Base-by-base conservation (phyloP, 2,888 invertebrate species). In the Ferdinandea cuprea region DNA sequence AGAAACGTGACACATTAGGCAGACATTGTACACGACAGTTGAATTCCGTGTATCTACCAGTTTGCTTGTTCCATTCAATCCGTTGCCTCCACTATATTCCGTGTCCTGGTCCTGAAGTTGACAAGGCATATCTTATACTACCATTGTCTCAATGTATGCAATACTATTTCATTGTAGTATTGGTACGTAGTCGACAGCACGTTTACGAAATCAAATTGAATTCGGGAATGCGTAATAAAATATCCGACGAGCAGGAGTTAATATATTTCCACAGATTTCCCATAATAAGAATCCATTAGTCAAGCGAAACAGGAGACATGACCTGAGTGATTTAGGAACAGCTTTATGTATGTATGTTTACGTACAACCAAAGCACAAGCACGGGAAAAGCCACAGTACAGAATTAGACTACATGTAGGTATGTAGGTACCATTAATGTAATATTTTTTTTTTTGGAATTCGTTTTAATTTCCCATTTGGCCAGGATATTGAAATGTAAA, bases 1-100 rank as follows among this genome's bases (percentile, higher is more conserved):
- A 83, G 85, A 85, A 86, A 88, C 88, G 88, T 88, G 88, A 88
- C 88, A 88, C 87, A 88, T 88, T 88, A 88, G 87, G 80, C 85
- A 84, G 86, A 87, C 87, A 86, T 87, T 86, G 66, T 72, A 78
- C 72, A 78, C 78, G 78, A 65, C 72, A 72, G 59, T 59, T 78
- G 78, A 52, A 72, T 72, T 66, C 28, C 65, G 54, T 52, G 65
- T 44, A 58, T n/a, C 32, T 42, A 40, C 63, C 46, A 40, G 25
- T 21, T 40, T 44, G 4, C 42, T 44, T 44, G 15, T 63, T 52
- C 37, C 21, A 21, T 69, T 13, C 35, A 40, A 19, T 61, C 42
- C 54, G 11, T 25, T 54, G 21, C 11, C 28, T 46, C 5, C 35
- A 30, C 15, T 25, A 17, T 8, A n/a, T n/a, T n/a, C n/a, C n/a